Evolutionary conservation across 2,113 vertebrate species (phyloP), one percentile per base, ranked within the genome.

Genomic region (Dicentrarchus labrax): DNA sequence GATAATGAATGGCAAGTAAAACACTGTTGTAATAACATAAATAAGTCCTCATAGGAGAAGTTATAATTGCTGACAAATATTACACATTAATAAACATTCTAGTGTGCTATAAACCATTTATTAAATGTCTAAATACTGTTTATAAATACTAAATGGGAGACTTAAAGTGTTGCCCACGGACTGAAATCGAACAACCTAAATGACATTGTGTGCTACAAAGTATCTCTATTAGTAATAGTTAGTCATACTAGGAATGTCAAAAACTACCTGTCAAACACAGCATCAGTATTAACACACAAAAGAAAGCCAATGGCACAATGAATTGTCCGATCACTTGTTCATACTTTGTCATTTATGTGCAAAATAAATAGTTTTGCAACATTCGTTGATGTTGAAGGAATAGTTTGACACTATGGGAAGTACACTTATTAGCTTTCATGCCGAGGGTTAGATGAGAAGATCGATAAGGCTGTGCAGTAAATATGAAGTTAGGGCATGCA

Each of bases 161-260:
- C 38, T 39, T 65, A 8, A 51, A 75, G 53, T 43, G 38, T n/a
- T 13, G 13, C 1, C 21, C 36, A 39, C 66, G 72, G 56, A 74
- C 60, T 69, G 60, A 60, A 86, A 50, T 71, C 12, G 12, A 47
- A 67, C 57, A 50, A 39, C 53, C 10, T n/a, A 57, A 78, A 83
- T 36, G 39, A 54, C 56, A 30, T 8, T 43, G 22, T 62, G 76
- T 47, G 61, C 41, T 62, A 82, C 47, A 41, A 53, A 43, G 30
- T 38, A 54, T 69, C 45, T 54, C 61, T 45, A 70, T 30, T 21
- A 56, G 22, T 79, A 68, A 83, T 16, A 1, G 62, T 39, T 48
- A 51, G 39, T 77, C 24, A 72, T 21, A 76, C 45, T 48, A 83
- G 17, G 38, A 84, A 72, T 64, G 50, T 78, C 22, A 78, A 85